Evolutionary conservation across 2,113 vertebrate genomes (phyloP), one percentile per base, ranked within the genome.

Genomic region (Misgurnus anguillicaudatus): DNA sequence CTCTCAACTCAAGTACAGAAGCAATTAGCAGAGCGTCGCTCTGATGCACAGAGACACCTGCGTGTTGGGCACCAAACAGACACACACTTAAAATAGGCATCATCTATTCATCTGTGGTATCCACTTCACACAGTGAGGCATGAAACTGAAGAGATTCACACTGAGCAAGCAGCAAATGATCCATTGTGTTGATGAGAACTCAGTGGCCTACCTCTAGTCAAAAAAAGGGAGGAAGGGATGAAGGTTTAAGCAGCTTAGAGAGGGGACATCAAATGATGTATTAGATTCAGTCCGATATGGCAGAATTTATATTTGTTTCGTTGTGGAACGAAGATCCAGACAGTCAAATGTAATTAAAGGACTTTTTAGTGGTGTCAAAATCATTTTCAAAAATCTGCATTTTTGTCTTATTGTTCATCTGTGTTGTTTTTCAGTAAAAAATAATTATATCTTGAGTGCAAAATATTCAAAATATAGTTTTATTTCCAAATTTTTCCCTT

Each of bases 1-100:
- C 74, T 61, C 24, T 38, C 60, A 85, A 64, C 75, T 81, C 41
- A 65, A 86, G 80, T 16, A 64, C 62, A 62, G 53, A 48, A 65
- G 47, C 62, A 86, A 85, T 84, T 77, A 83, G 53, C 41, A 21
- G 21, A 39, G 36, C 61, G 8, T 17, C 7, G 6, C n/a, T 65
- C 9, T 41, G 38, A 17, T 19, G 62, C 10, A 64, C 68, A 67
- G 7, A 62, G 65, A 69, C 77, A 76, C 57, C 36, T 73, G 78
- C 47, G 66, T 11, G 24, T 5, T 31, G 2, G 19, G 45, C 42
- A 42, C 13, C 8, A 75, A 66, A 69, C 19, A 51, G 8, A 60
- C 36, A 70, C 58, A 47, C n/a, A 19, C n/a, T 41, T 58, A 41
- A 77, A 70, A 53, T 8, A 69, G 13, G 14, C 42, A 69, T 51